A percentile compares a stretch with the other conserved stretches of the same genome.
Conservation (phyloP, 2,888 invertebrate genomes). For the Tridacna crocea region DNA sequence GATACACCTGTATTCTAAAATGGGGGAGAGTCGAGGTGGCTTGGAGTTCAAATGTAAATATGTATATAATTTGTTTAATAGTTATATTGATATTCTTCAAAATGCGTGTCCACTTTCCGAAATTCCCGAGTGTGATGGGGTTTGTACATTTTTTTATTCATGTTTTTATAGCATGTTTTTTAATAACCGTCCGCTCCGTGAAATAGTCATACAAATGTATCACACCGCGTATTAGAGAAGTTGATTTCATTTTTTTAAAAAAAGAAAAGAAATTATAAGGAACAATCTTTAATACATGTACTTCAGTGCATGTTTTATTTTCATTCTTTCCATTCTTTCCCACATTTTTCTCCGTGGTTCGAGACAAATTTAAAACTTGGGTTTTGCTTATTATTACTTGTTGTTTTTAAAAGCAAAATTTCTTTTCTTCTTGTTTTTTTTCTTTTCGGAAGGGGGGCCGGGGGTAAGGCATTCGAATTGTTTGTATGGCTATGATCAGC, state of each 20-base stretch:
- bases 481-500: too few relatives aligned
- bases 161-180: slow-evolving; percentile 5
- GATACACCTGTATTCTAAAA: too few relatives aligned
- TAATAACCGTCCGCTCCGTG: not conserved
- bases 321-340: not conserved
- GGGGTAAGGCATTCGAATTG: not conserved
- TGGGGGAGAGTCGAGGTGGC: too few relatives aligned
- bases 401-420: too few relatives aligned
- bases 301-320: not conserved
- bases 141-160: slow-evolving; percentile 24
- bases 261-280: not conserved
- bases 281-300: not conserved
- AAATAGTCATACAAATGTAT: too few relatives aligned
- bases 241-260: not conserved
- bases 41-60: too few relatives aligned
- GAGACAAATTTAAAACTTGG: too few relatives aligned
- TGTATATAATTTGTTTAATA: too few relatives aligned
- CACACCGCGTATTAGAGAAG: too few relatives aligned
- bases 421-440: too few relatives aligned
- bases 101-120: slow-evolving; percentile 25
- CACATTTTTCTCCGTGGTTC: too few relatives aligned
- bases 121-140: slow-evolving; percentile 15
- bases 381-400: too few relatives aligned
- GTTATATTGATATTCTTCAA: not conserved
- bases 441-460: not conserved